A percentile compares a stretch with the other conserved stretches of the same genome.
Conservation (phyloP, 2,797 vertebrate species). For the Anguilla megastoma region DNA sequence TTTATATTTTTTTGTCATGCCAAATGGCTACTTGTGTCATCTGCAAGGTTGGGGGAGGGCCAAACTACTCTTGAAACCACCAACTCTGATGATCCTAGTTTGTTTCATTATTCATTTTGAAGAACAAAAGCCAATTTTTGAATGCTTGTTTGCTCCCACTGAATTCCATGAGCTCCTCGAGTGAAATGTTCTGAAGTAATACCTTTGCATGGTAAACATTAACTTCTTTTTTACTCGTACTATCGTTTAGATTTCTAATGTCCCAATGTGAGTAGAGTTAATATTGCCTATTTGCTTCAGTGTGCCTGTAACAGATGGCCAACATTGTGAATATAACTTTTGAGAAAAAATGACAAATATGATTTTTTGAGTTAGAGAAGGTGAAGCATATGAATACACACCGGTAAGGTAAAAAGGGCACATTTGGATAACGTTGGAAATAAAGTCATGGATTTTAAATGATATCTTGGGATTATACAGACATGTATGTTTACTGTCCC, state of each 20-base stretch:
- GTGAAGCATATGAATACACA: not conserved
- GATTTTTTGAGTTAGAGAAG: not conserved
- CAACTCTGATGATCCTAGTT: not conserved
- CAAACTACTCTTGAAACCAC: too few species aligned
- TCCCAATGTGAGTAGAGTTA: not conserved
- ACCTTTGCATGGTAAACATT: not conserved
- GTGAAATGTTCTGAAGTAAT: not conserved
- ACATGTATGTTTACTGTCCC: conserved; percentile 23
- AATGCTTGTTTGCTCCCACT: not conserved
- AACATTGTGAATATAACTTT: not conserved
- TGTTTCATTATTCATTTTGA: not conserved
- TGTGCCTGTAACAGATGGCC: not conserved
- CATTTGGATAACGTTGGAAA: not conserved
- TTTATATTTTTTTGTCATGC: conserved; percentile 18
- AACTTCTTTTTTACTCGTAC: not conserved
- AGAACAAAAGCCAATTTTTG: too few species aligned
- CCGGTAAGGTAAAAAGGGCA: not conserved
- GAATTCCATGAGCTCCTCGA: not conserved
- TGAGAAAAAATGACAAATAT: not conserved
- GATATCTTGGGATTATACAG: conserved; percentile 33
- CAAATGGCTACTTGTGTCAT: too few species aligned
- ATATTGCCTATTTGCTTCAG: not conserved
- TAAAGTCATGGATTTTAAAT: conserved; percentile 24
- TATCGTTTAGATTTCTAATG: not conserved
- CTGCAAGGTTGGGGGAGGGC: too few species aligned